Evolutionary conservation across 2,888 invertebrate species (phyloP).

Genomic region (Chaetogeoica ovagalla): DNA sequence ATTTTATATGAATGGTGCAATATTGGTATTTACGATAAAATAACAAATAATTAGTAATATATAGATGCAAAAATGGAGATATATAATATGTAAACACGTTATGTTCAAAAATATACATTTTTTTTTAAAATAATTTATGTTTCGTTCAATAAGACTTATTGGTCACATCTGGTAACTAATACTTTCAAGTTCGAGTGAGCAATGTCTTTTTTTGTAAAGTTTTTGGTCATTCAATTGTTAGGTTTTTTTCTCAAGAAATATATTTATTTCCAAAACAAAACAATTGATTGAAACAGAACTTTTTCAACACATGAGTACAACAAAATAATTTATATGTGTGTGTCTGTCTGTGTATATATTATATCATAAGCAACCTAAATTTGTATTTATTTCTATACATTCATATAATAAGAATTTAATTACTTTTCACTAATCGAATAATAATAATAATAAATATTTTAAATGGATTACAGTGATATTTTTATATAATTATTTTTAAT

Average conservation of each 20-base stretch:
- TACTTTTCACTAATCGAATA: not conserved
- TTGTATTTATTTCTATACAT: too few relatives aligned
- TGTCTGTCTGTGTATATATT: too few relatives aligned
- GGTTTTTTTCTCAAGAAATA: not conserved
- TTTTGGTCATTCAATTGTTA: not conserved
- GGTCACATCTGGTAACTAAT: not conserved
- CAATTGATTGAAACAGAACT: conserved; percentile 1
- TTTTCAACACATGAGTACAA: not conserved
- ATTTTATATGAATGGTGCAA: not conserved
- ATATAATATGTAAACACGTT: too few relatives aligned
- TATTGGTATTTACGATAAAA: not conserved
- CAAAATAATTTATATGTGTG: not conserved
- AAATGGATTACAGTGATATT: not conserved
- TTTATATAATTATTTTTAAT: not conserved
- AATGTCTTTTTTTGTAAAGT: not conserved
- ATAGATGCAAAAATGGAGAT: not conserved
- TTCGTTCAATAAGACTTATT: not conserved
- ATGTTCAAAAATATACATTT: not conserved
- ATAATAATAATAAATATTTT: not conserved
- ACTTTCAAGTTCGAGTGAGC: not conserved
- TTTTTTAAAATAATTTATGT: not conserved
- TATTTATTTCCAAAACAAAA: not conserved
- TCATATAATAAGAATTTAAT: too few relatives aligned
- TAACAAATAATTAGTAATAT: not conserved
- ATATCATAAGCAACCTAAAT: too few relatives aligned